Percentiles rank a stretch among this genome's conserved stretches.
These are phyloP conservation scores for Pentamera pediparva DNA, from an alignment of 53 echinoderm and acorn worm species.

Conservation along the genomic window DNA sequence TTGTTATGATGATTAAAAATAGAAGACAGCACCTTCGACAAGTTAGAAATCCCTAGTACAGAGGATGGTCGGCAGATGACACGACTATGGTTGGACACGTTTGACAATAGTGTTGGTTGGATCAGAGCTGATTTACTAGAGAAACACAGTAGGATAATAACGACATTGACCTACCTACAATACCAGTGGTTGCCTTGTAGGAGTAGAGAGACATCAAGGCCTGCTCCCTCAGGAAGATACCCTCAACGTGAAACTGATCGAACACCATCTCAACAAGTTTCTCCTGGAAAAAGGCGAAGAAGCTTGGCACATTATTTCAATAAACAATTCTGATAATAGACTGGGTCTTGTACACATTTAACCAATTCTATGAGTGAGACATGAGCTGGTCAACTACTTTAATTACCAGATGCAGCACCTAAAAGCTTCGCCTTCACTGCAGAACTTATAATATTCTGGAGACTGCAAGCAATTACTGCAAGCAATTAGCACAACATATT, in stretches of 20 bases:
- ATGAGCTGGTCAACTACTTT: too few species aligned
- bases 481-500: too few species aligned
- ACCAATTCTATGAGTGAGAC: too few species aligned
- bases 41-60: too few species aligned
- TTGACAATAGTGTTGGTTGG: not conserved
- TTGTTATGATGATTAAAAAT: too few species aligned
- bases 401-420: too few species aligned
- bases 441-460: too few species aligned
- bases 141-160: not conserved
- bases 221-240: constrained; percentile 81
- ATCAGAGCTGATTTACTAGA: not conserved
- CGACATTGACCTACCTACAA: constrained; percentile 72
- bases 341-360: too few species aligned
- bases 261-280: constrained; percentile 95
- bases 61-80: too few species aligned
- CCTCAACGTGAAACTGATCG: constrained; percentile 90
- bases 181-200: constrained; percentile 95
- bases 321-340: not conserved
- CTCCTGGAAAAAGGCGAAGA: constrained; percentile 46
- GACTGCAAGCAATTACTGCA: not conserved
- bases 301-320: not conserved
- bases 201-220: constrained; percentile 94
- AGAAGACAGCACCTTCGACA: too few species aligned
- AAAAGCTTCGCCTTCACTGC: too few species aligned
- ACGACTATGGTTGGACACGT: too few species aligned